A percentile compares a stretch with the other conserved stretches of the same genome.
These are phyloP conservation scores for Ceratosolen solmsi DNA, from an alignment of 1,140 invertebrate genomes.

Conservation along the genomic window DNA sequence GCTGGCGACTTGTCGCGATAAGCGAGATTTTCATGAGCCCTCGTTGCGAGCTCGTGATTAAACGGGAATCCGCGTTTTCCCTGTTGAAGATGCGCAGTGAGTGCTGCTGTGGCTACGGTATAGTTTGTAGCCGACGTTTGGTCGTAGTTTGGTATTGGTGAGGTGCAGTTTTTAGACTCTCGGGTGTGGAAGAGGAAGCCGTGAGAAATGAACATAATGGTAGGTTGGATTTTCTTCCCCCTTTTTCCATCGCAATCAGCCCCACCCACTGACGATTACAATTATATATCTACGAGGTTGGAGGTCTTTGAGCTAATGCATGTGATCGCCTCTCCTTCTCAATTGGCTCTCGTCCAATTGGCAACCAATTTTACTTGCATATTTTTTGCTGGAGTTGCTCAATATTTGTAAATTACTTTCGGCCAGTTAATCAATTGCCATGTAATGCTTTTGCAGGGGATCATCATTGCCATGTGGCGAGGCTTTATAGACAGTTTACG, in stretches of 20 bases:
- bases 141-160: neutral
- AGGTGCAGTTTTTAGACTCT: conserved; percentile 4
- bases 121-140: neutral
- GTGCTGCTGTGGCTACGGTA: neutral
- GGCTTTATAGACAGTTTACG: conserved; percentile 82
- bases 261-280: neutral
- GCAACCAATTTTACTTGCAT: neutral
- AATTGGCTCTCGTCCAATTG: conserved; percentile 19
- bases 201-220: conserved; percentile 30
- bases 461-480: conserved; percentile 77
- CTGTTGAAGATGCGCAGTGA: conserved; percentile 43
- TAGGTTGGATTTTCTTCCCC: neutral
- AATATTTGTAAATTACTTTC: neutral
- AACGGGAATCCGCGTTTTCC: neutral
- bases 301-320: neutral
- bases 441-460: conserved; percentile 73
- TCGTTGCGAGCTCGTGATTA: neutral
- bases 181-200: neutral
- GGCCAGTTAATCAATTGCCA: neutral
- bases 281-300: neutral
- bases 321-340: neutral
- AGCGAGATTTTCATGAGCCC: no score
- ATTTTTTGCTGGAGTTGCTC: no score
- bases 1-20: no score
- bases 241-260: neutral